These are phyloP conservation scores for Alentia gelatinosa DNA, from an alignment of 2,888 invertebrate species.

Conservation along the genomic window DNA sequence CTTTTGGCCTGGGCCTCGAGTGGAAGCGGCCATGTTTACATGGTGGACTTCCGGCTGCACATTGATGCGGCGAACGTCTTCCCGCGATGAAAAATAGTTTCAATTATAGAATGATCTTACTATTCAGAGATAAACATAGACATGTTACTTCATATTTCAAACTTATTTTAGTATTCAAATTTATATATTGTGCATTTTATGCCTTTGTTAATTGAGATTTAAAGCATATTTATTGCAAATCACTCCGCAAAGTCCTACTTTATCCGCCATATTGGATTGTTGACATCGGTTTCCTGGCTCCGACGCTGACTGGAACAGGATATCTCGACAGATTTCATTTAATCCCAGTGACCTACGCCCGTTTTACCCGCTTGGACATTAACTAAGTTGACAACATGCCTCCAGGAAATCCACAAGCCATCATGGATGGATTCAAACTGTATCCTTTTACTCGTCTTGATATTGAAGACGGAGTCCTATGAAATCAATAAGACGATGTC, in stretches of 20 bases:
- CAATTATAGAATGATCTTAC: no score
- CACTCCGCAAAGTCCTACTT: conserved; percentile 27
- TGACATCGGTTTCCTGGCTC: conserved; percentile 55
- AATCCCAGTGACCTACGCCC: not conserved
- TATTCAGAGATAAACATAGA: no score
- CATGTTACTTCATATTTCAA: no score
- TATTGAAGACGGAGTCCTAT: no score
- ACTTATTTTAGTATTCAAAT: no score
- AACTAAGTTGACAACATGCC: conserved; percentile 51
- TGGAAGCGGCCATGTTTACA: conserved; percentile 36
- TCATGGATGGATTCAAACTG: conserved; percentile 65
- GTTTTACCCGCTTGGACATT: not conserved
- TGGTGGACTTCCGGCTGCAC: not conserved
- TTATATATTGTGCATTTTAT: no score
- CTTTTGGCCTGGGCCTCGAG: not conserved
- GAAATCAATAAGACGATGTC: no score
- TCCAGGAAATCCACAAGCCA: conserved; percentile 59
- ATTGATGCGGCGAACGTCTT: not conserved
- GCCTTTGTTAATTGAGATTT: no score
- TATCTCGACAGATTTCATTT: not conserved
- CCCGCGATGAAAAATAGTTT: not conserved
- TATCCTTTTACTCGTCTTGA: no score
- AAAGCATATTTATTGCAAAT: not conserved
- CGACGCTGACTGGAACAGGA: not conserved
- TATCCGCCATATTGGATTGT: conserved; percentile 60